These are phyloP conservation scores for Dolichoris vasculosae DNA, from an alignment of 1,140 invertebrate genomes.

Conservation along the genomic window DNA sequence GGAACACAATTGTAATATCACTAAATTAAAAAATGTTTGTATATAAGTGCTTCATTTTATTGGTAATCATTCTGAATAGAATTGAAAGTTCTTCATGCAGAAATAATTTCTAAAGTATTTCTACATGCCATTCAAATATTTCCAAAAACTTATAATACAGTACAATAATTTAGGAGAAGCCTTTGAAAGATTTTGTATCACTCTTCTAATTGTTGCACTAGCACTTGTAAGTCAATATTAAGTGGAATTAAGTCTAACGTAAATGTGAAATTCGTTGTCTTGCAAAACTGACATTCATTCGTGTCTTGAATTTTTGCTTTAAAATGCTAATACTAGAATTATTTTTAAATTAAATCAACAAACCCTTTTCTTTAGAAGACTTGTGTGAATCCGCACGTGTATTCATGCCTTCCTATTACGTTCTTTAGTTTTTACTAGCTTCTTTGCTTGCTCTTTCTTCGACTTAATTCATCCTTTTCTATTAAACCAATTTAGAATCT, in stretches of 20 bases:
- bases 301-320: conserved; percentile 61
- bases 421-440: neutral
- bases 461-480: too few species aligned
- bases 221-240: neutral
- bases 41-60: too few species aligned
- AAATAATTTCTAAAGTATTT: too few species aligned
- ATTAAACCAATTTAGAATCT: too few species aligned
- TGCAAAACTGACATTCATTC: conserved; percentile 39
- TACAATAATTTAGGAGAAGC: conserved; percentile 6
- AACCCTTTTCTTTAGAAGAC: conserved; percentile 48
- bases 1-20: too few species aligned
- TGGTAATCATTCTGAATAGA: too few species aligned
- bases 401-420: neutral
- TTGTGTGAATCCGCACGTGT: neutral
- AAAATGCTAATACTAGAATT: conserved; percentile 64
- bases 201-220: neutral
- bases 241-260: conserved; percentile 52
- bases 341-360: conserved; percentile 63
- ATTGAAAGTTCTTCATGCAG: too few species aligned
- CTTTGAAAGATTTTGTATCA: neutral
- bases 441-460: neutral
- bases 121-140: neutral
- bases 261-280: conserved; percentile 47
- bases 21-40: too few species aligned
- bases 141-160: neutral